Evolutionary conservation across 2,113 vertebrate species (phyloP).

Genomic region (Syngnathus scovelli): DNA sequence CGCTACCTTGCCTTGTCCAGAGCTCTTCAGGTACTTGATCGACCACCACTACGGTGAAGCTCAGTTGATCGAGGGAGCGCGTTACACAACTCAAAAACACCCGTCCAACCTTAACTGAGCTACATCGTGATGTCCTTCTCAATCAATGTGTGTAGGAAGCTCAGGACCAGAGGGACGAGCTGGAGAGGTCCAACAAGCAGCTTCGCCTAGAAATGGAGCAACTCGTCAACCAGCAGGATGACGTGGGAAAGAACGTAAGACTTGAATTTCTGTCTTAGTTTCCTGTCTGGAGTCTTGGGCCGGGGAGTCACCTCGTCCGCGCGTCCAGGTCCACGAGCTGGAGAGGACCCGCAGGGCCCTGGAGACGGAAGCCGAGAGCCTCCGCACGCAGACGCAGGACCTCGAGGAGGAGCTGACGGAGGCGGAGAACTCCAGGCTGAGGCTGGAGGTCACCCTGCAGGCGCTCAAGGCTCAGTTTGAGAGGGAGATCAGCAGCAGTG

Average conservation of each 20-base stretch:
- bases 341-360: conserved; percentile 75
- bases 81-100: no score
- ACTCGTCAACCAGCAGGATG: conserved; percentile 84
- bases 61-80: no score
- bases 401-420: conserved; percentile 66
- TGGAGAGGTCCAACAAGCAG: conserved; percentile 82
- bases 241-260: conserved; percentile 85
- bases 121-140: no score
- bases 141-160: conserved; percentile 60
- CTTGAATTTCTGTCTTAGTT: not conserved
- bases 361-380: conserved; percentile 76
- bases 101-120: no score
- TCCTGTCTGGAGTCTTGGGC: conserved; percentile 1
- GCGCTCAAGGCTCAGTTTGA: conserved; percentile 76
- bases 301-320: not conserved
- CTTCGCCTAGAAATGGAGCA: conserved; percentile 83
- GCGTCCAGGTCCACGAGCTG: conserved; percentile 81
- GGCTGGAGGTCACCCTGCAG: conserved; percentile 76
- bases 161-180: conserved; percentile 77
- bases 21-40: conserved; percentile 66
- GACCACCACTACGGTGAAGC: no score
- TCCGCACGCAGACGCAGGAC: conserved; percentile 74
- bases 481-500: conserved; percentile 69
- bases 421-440: conserved; percentile 61
- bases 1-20: conserved; percentile 74